A percentile compares a stretch with the other conserved stretches of the same genome.
Evolutionary conservation across 2,797 vertebrate species (phyloP).

Genomic region (Pseudomugil gertrudae): DNA sequence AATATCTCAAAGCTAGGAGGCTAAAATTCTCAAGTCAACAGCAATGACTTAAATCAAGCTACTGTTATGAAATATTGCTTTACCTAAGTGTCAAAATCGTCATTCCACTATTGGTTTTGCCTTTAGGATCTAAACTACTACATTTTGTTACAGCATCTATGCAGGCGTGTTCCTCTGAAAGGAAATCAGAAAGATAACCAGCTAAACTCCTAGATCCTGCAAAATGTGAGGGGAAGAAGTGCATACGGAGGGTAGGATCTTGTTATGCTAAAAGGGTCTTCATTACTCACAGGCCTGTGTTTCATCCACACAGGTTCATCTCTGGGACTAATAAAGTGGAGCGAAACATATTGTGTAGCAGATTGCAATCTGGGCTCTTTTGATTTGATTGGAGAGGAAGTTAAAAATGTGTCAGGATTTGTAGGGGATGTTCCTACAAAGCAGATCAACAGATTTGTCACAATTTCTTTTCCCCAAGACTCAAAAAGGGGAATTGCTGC

Average conservation of each 20-base stretch:
- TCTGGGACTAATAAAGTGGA: conserved; percentile 80
- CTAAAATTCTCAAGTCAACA: background rate
- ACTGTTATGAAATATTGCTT: background rate
- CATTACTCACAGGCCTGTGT: conserved; percentile 72
- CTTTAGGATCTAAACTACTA: conserved; percentile 44
- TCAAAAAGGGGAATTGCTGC: conserved; percentile 18
- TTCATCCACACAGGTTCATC: conserved; percentile 73
- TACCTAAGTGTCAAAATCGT: background rate
- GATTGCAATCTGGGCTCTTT: conserved; percentile 80
- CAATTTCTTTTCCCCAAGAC: conserved; percentile 41
- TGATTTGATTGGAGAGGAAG: conserved; percentile 80
- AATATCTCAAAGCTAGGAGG: background rate
- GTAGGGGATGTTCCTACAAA: conserved; percentile 31
- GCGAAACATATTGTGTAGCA: conserved; percentile 82
- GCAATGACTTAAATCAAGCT: background rate
- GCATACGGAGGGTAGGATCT: conserved; percentile 65
- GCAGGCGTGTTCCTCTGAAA: conserved; percentile 12
- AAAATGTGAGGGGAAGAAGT: conserved; percentile 56
- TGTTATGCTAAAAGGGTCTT: conserved; percentile 68
- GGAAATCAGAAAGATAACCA: conserved; percentile 49
- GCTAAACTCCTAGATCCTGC: conserved; percentile 37
- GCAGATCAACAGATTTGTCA: conserved; percentile 62
- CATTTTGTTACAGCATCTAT: conserved; percentile 41
- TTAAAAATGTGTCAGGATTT: conserved; percentile 72
- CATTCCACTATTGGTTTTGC: conserved; percentile 25